Conservation (phyloP, 1,140 invertebrate species). For the Helicoverpa armigera region DNA sequence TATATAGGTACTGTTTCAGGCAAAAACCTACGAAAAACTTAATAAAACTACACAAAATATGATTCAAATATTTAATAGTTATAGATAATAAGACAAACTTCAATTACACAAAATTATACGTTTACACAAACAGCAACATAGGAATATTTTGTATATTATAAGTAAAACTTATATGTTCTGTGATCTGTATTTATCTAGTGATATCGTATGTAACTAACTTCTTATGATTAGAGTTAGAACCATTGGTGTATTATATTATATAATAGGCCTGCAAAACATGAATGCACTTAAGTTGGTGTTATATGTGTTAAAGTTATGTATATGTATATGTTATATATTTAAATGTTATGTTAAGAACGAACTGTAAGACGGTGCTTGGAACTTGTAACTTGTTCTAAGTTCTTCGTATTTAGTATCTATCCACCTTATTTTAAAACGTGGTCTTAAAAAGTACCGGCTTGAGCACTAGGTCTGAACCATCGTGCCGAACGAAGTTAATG, state of each 20-base stretch:
- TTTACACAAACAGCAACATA: constrained; percentile 34
- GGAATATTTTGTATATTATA: constrained; percentile 5
- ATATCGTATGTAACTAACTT: neutral
- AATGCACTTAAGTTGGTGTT: neutral
- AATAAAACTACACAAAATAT: constrained; percentile 34
- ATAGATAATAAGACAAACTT: constrained; percentile 36
- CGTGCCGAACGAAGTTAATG: too few relatives aligned
- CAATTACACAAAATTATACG: constrained; percentile 10
- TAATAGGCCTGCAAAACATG: neutral
- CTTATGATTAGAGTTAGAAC: neutral
- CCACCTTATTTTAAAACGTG: too few relatives aligned
- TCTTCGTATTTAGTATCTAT: too few relatives aligned
- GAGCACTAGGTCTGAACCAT: too few relatives aligned
- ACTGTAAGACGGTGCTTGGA: too few relatives aligned
- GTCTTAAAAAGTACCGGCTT: too few relatives aligned
- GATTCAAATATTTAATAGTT: constrained; percentile 46
- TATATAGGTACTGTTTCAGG: neutral
- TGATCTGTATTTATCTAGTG: neutral
- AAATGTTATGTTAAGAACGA: too few relatives aligned
- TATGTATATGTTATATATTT: too few relatives aligned
- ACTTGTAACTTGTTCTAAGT: too few relatives aligned
- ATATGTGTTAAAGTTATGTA: neutral
- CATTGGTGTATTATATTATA: neutral
- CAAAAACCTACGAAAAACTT: too few relatives aligned
- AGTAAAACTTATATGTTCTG: neutral